Evolutionary conservation across 23 tunicate species (phyloP), one percentile per base, ranked within the genome.

Genomic region (Trididemnum miniatum): DNA sequence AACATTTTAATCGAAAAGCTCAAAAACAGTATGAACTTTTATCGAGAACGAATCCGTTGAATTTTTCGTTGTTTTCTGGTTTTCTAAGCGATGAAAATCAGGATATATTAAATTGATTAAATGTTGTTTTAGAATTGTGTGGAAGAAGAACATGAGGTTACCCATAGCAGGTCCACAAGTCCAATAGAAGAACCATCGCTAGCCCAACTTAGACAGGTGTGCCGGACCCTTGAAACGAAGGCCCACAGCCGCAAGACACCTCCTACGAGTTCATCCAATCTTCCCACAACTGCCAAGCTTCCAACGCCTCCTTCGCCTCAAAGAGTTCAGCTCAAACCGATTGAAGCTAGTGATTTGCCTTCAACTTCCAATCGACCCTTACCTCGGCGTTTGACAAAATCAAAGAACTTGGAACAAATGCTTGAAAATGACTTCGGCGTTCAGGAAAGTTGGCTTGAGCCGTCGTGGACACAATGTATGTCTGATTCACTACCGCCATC

Each of bases 141-240:
- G 0, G 90, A 86, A 71, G 84, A 86, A 59, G 84, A 86, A 60
- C 90, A 86, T 59, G 84, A 86, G 26, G 49, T 86, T 22, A 64
- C 31, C 7, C 15, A 31, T 28, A 57, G 77, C 44, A 64, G 84
- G 31, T 80, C 90, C 0, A 57, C 90, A 3, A 81, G 65, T 65
- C 87, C 90, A 1, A 76, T 81, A n/a, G 80, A 75, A 72, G 90
- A 91, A 76, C 97, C 97, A 3, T 66, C 90, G 0, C 37, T 91
- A 15, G 30, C 40, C 0, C 85, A 91, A 28, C 76, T 91, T 65
- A 71, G 74, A 81, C 76, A 85, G 35, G 97, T 87, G 62, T 66
- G 90, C n/a, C 81, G 76, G 59, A 81, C 66, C 7, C 37, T 81
- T 24, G 86, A 81, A 66, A 20, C 73, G 2, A 31, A 80, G 35